Percentiles rank a stretch among this genome's conserved stretches.
These are phyloP conservation scores for Lutjanus erythropterus DNA, from an alignment of 2,113 vertebrate genomes.

Conservation along the genomic window DNA sequence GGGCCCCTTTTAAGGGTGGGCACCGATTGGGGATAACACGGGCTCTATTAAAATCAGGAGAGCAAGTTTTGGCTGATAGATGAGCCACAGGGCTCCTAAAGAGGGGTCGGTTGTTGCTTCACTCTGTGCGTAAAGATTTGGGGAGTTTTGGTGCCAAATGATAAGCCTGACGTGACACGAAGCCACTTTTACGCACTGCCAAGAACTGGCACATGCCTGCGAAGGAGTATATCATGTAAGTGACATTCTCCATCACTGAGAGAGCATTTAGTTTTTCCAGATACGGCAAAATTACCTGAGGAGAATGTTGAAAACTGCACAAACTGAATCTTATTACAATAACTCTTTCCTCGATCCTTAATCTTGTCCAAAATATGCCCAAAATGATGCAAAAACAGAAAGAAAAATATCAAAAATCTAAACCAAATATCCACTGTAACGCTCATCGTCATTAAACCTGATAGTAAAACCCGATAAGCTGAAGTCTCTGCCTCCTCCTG, in stretches of 20 bases:
- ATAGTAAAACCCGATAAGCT: not conserved
- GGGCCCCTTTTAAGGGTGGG: conserved; percentile 30
- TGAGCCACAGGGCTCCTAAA: not conserved
- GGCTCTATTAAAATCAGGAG: conserved; percentile 12
- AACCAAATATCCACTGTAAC: not conserved
- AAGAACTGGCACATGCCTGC: not conserved
- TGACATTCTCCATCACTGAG: not conserved
- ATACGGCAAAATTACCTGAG: not conserved
- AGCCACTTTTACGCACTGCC: not conserved
- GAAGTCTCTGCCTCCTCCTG: not conserved
- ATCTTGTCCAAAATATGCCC: too few relatives aligned
- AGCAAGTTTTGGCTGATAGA: conserved; percentile 5
- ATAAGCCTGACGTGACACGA: not conserved
- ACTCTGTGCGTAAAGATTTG: not conserved
- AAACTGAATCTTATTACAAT: not conserved
- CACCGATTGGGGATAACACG: not conserved
- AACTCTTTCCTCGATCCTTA: not conserved
- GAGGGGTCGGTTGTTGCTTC: too few relatives aligned
- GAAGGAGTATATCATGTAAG: too few relatives aligned
- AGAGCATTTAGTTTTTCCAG: not conserved
- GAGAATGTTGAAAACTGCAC: not conserved
- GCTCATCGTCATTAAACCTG: not conserved
- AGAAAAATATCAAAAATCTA: not conserved
- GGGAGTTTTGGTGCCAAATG: not conserved
- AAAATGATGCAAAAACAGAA: not conserved